Percentiles rank a stretch among this genome's conserved stretches.
These are phyloP conservation scores for Drosophila murphyi DNA, from an alignment of 1,140 invertebrate genomes.

Conservation along the genomic window DNA sequence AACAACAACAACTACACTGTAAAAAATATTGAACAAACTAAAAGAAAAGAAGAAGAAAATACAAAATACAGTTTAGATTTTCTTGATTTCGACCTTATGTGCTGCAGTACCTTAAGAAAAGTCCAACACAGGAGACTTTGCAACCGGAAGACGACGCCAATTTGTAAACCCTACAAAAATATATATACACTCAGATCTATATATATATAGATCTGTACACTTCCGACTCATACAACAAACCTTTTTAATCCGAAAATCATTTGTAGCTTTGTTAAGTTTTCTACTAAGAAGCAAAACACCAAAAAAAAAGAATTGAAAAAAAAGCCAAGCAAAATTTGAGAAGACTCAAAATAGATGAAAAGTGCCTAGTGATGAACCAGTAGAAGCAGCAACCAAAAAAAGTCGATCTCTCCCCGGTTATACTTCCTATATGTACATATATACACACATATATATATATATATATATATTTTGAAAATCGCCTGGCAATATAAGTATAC, in stretches of 20 bases:
- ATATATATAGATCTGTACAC: conserved; percentile 15
- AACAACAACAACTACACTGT: conserved; percentile 23
- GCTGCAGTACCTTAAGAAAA: conserved; percentile 68
- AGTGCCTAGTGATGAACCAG: conserved; percentile 71
- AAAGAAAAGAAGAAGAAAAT: conserved; percentile 5
- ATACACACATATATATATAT: conserved; percentile 12
- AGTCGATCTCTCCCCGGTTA: conserved; percentile 17
- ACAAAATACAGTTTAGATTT: conserved; percentile 22
- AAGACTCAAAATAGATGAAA: conserved; percentile 57
- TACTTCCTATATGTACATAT: background rate
- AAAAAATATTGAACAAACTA: conserved; percentile 20
- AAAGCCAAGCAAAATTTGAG: no score
- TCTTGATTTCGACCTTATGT: conserved; percentile 43
- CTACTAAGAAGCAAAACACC: background rate
- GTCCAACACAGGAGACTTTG: conserved; percentile 9
- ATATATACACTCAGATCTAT: background rate
- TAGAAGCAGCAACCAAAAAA: conserved; percentile 41
- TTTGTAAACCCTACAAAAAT: conserved; percentile 23
- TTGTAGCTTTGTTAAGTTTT: conserved; percentile 22
- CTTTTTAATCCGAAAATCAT: conserved; percentile 4
- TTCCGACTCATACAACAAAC: background rate
- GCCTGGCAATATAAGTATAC: conserved; percentile 56
- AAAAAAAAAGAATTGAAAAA: background rate
- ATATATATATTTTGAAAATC: background rate
- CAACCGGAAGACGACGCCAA: conserved; percentile 26